Conservation (phyloP, 2,797 vertebrate species). For the Chrysocyon brachyurus region DNA sequence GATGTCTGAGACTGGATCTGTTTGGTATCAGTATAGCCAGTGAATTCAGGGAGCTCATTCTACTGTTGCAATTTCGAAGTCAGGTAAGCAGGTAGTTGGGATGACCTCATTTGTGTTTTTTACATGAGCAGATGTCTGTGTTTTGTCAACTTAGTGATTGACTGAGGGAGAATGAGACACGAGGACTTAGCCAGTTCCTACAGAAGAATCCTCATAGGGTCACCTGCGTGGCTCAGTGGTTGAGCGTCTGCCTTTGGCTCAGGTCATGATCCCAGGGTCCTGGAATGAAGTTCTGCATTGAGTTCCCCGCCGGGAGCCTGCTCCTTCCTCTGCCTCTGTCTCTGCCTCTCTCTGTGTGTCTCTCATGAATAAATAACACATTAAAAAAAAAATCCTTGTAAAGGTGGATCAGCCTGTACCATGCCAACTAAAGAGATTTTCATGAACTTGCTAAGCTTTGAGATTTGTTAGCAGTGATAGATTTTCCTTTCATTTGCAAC, state of each 20-base stretch:
- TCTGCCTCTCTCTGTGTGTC: too few relatives aligned
- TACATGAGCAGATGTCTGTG: background rate
- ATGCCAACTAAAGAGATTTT: background rate
- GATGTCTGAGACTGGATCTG: background rate
- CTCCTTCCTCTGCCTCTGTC: too few relatives aligned
- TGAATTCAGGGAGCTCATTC: background rate
- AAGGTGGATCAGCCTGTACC: background rate
- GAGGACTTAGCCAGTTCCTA: background rate
- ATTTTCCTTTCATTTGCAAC: constrained; percentile 40
- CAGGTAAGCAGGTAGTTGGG: background rate
- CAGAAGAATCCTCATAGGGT: background rate
- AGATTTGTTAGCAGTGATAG: background rate
- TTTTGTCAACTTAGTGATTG: background rate
- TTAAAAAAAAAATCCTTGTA: background rate
- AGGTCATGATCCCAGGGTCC: too few relatives aligned
- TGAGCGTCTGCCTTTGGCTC: too few relatives aligned
- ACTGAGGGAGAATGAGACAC: background rate
- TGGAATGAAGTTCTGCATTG: too few relatives aligned
- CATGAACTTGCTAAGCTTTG: constrained; percentile 6
- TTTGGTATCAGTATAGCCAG: background rate
- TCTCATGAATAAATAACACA: too few relatives aligned
- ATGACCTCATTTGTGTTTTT: background rate
- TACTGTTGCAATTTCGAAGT: background rate
- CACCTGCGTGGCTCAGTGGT: too few relatives aligned
- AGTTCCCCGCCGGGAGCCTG: too few relatives aligned